phyloP scores from a whole-genome alignment of 2,888 invertebrate genomes.

The Drosophila antonietae region DNA sequence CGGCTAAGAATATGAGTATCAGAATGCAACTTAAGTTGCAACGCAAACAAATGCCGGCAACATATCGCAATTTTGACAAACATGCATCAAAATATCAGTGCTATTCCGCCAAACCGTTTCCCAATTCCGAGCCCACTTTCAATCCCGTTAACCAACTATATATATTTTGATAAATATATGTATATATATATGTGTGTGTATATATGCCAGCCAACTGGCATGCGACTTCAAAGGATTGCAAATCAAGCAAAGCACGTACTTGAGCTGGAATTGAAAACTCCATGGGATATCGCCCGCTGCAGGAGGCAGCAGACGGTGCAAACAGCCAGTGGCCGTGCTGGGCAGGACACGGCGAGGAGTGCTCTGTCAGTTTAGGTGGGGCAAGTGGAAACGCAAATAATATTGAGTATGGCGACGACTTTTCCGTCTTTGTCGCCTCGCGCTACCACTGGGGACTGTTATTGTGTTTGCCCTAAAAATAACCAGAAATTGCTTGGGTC shows the following conservation, averaged over 20 bases:
- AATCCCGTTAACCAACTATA: neutral
- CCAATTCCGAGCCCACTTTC: slow-evolving; percentile 1
- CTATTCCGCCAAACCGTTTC: neutral
- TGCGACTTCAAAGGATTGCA: slow-evolving; percentile 62
- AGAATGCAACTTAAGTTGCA: slow-evolving; percentile 29
- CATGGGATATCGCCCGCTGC: slow-evolving; percentile 45
- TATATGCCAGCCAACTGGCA: slow-evolving; percentile 20
- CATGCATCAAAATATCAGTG: slow-evolving; percentile 49
- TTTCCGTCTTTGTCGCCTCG: slow-evolving; percentile 26
- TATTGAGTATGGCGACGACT: slow-evolving; percentile 58
- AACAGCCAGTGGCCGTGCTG: slow-evolving; percentile 9
- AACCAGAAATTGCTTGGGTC: slow-evolving; percentile 61
- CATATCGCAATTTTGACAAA: slow-evolving; percentile 55
- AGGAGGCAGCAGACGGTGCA: slow-evolving; percentile 21
- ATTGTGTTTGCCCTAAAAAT: slow-evolving; percentile 62
- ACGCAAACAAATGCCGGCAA: slow-evolving; percentile 40
- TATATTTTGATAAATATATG: neutral
- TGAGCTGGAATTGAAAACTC: slow-evolving; percentile 67
- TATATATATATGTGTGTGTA: neutral
- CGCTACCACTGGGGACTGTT: slow-evolving; percentile 44
- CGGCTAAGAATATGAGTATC: slow-evolving; percentile 19
- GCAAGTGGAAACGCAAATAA: slow-evolving; percentile 69
- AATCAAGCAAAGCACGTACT: slow-evolving; percentile 59
- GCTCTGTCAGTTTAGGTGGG: slow-evolving; percentile 36
- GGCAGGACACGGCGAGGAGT: too few species aligned